Evolutionary conservation across 2,888 invertebrate genomes (phyloP).

Genomic region (Ferdinandea cuprea): DNA sequence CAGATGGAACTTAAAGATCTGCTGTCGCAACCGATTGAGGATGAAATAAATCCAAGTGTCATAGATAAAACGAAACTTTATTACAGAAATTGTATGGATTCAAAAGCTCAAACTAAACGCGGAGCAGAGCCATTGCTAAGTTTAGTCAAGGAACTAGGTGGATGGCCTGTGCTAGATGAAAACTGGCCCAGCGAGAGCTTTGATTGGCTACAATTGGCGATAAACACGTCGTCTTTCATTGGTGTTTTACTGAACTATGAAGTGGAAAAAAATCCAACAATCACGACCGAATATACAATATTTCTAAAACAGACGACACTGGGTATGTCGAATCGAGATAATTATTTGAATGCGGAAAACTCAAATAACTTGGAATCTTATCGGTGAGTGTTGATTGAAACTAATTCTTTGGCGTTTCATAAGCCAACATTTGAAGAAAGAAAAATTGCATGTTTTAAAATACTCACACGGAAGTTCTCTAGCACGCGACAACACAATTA

Average conservation of each 20-base stretch:
- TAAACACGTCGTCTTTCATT: slow-evolving; percentile 15
- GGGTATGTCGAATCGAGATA: slow-evolving; percentile 63
- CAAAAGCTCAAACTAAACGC: slow-evolving; percentile 5
- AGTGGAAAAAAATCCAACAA: slow-evolving; percentile 39
- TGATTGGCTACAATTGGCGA: slow-evolving; percentile 61
- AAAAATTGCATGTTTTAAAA: no score
- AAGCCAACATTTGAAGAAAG: no score
- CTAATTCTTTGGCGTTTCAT: no score
- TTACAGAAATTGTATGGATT: slow-evolving; percentile 54
- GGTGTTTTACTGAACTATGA: slow-evolving; percentile 39
- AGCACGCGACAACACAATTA: no score
- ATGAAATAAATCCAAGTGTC: slow-evolving; percentile 17
- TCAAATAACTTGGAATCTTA: slow-evolving; percentile 55
- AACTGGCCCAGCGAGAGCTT: slow-evolving; percentile 56
- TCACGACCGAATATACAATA: slow-evolving; percentile 39
- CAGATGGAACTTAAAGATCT: slow-evolving; percentile 36
- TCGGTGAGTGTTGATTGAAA: slow-evolving; percentile 43
- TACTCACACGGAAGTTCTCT: no score
- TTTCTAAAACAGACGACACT: slow-evolving; percentile 47
- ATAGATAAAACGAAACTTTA: slow-evolving; percentile 64
- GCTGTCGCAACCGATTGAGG: slow-evolving; percentile 27
- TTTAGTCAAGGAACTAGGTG: slow-evolving; percentile 61
- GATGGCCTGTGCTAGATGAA: slow-evolving; percentile 65
- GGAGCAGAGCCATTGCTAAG: slow-evolving; percentile 49
- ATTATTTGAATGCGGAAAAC: slow-evolving; percentile 59